A percentile compares a stretch with the other conserved stretches of the same genome.
phyloP scores from a whole-genome alignment of 2,888 invertebrate species.

The Amphimallon solstitiale region DNA sequence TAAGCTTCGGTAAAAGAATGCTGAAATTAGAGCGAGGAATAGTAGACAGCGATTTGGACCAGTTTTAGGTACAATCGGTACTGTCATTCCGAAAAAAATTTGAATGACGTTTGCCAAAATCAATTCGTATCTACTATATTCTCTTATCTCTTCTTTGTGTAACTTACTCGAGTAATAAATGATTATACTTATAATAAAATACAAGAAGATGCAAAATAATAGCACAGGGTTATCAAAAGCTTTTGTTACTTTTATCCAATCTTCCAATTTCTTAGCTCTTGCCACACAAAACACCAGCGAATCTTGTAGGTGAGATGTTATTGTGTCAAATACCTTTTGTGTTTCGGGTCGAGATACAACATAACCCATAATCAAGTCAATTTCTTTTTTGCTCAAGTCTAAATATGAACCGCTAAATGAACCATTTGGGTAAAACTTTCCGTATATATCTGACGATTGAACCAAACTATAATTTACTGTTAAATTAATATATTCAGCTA shows the following conservation, averaged over 20 bases:
- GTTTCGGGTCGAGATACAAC: conserved; percentile 52
- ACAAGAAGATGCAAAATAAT: conserved; percentile 37
- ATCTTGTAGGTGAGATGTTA: conserved; percentile 55
- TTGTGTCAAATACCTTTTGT: conserved; percentile 52
- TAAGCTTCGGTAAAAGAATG: conserved; percentile 48
- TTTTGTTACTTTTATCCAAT: conserved; percentile 49
- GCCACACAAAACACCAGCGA: conserved; percentile 57
- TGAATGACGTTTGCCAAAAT: conserved; percentile 34
- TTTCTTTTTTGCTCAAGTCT: conserved; percentile 48
- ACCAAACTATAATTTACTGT: conserved; percentile 47
- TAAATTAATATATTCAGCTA: conserved; percentile 52
- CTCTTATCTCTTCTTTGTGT: background rate
- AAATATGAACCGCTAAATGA: conserved; percentile 51
- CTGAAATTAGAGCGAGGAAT: conserved; percentile 48
- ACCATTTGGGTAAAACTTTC: conserved; percentile 48
- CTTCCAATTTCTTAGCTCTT: conserved; percentile 49
- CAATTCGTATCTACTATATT: background rate
- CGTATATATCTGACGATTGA: conserved; percentile 46
- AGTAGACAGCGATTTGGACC: conserved; percentile 46
- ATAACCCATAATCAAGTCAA: conserved; percentile 57
- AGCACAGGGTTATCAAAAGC: conserved; percentile 42
- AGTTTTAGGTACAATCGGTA: conserved; percentile 48
- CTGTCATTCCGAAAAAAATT: conserved; percentile 47
- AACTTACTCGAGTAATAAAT: conserved; percentile 25
- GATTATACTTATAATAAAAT: conserved; percentile 22